A percentile compares a stretch with the other conserved stretches of the same genome.
Evolutionary conservation across 2,797 vertebrate genomes (phyloP).

Genomic region (Hirundo rustica): DNA sequence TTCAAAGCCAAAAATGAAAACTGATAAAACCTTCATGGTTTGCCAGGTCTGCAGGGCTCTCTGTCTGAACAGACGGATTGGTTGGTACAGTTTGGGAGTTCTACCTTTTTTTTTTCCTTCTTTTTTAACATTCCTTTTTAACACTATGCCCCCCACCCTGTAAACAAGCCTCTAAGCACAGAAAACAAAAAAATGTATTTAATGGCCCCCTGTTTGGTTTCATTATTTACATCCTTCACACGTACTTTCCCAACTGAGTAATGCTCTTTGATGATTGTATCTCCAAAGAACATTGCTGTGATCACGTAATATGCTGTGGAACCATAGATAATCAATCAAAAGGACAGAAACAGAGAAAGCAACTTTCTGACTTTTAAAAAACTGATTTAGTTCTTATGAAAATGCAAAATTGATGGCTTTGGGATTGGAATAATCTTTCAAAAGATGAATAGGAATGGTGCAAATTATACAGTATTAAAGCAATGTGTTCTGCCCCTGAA

Average conservation of each 20-base stretch:
- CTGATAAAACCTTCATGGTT: constrained; percentile 49
- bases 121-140: neutral
- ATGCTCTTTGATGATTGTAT: constrained; percentile 80
- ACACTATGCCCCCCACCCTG: constrained; percentile 65
- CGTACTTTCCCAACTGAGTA: constrained; percentile 68
- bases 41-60: constrained; percentile 28
- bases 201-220: constrained; percentile 75
- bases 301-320: constrained; percentile 71
- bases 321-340: constrained; percentile 81
- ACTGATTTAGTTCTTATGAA: constrained; percentile 62
- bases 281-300: constrained; percentile 77
- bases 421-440: constrained; percentile 1
- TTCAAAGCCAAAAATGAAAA: constrained; percentile 14
- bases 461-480: constrained; percentile 1
- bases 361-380: constrained; percentile 72
- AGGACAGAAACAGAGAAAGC: constrained; percentile 70
- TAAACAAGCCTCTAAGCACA: constrained; percentile 72
- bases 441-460: neutral
- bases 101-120: neutral
- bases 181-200: constrained; percentile 74
- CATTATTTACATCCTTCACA: constrained; percentile 76
- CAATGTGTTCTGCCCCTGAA: neutral
- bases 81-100: constrained; percentile 14
- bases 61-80: constrained; percentile 29
- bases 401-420: constrained; percentile 30